Evolutionary conservation across 2,888 invertebrate genomes (phyloP).

Genomic region (Oscheius sp.): DNA sequence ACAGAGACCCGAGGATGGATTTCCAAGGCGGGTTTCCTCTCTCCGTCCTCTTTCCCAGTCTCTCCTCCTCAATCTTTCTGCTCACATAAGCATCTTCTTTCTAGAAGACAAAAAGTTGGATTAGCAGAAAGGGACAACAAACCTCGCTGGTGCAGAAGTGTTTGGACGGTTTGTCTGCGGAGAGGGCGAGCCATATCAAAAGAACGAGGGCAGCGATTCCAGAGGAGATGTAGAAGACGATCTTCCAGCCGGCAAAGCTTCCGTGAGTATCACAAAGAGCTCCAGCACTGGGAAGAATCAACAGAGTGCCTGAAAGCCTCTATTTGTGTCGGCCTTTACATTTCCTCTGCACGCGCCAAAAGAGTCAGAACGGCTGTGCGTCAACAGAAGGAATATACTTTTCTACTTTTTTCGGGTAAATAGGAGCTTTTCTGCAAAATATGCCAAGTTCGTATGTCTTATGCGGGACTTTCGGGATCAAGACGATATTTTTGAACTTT

Average conservation of each 20-base stretch:
- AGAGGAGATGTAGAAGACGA: conserved; percentile 69
- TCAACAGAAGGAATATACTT: no score
- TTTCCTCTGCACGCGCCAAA: no score
- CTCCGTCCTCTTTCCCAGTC: conserved; percentile 66
- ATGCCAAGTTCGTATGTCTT: neutral
- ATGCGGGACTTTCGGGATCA: no score
- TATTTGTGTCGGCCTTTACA: neutral
- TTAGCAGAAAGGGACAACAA: neutral
- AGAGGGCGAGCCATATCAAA: conserved; percentile 66
- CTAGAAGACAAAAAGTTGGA: conserved; percentile 38
- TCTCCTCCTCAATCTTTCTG: conserved; percentile 68
- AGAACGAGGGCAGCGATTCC: conserved; percentile 61
- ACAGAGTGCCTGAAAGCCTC: conserved; percentile 59
- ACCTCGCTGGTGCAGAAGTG: conserved; percentile 66
- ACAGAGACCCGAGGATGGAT: conserved; percentile 54
- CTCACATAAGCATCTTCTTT: conserved; percentile 64
- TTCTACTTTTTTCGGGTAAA: no score
- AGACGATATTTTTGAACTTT: no score
- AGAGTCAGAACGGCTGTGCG: no score
- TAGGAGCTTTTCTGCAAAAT: neutral
- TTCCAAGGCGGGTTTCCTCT: conserved; percentile 65
- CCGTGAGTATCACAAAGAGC: conserved; percentile 59
- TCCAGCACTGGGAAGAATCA: conserved; percentile 69
- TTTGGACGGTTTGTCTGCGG: conserved; percentile 72
- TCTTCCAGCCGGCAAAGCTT: conserved; percentile 65